Conservation (phyloP, 2,797 vertebrate species). For the Dipus sagitta region DNA sequence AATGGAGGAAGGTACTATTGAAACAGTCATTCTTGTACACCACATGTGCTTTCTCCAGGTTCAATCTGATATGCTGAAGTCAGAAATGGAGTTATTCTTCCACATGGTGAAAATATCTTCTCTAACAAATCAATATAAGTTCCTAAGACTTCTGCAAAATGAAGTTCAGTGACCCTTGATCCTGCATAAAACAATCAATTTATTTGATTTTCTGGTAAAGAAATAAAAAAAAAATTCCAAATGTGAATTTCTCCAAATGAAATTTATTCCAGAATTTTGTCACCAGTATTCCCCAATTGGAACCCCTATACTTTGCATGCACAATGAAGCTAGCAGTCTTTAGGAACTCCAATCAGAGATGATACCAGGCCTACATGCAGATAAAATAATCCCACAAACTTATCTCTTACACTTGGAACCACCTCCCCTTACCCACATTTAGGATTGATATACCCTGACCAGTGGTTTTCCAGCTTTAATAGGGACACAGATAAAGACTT, state of each 20-base stretch:
- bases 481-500: constrained; percentile 15
- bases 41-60: not conserved
- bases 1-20: not conserved
- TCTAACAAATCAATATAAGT: not conserved
- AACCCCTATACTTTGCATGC: not conserved
- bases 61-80: not conserved
- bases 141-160: not conserved
- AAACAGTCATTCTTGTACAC: not conserved
- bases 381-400: not conserved
- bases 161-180: not conserved
- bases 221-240: not conserved
- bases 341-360: not conserved
- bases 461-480: constrained; percentile 20
- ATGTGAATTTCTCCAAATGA: not conserved
- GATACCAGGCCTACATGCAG: not conserved
- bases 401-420: not conserved
- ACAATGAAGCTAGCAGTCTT: not conserved
- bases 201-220: constrained; percentile 14
- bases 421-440: constrained; percentile 1
- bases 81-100: not conserved
- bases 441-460: not conserved
- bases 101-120: not conserved
- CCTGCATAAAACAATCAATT: not conserved
- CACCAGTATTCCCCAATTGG: not conserved
- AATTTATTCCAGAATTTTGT: constrained; percentile 13